A percentile compares a stretch with the other conserved stretches of the same genome.
These are phyloP conservation scores for Morinoia aosen DNA, from an alignment of 2,888 invertebrate species.

Conservation along the genomic window DNA sequence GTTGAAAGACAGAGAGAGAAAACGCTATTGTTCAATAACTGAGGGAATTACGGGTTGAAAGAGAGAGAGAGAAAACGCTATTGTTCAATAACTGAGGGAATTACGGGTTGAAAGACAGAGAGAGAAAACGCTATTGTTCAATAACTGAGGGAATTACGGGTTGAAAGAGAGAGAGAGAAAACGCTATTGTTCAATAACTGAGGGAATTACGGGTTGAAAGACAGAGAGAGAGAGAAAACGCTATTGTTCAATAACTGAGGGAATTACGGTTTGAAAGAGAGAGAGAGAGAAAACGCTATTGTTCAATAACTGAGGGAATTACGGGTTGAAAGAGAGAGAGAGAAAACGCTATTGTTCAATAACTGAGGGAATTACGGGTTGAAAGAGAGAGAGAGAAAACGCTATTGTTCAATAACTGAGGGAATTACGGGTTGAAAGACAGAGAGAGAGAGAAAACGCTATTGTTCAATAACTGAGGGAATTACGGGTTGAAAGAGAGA, in stretches of 20 bases:
- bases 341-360: background rate
- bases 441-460: background rate
- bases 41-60: background rate
- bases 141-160: background rate
- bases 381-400: background rate
- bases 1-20: background rate
- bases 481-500: background rate
- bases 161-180: background rate
- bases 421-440: background rate
- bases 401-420: background rate
- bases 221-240: background rate
- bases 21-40: background rate
- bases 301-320: background rate
- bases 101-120: background rate
- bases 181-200: background rate
- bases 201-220: background rate
- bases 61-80: background rate
- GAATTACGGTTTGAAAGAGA: background rate
- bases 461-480: background rate
- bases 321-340: background rate
- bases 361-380: background rate
- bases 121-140: background rate
- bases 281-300: background rate
- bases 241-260: background rate
- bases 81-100: background rate